A percentile compares a stretch with the other conserved stretches of the same genome.
phyloP scores from a whole-genome alignment of 35 echinoderm and acorn worm species.

The Chiridota heheva region DNA sequence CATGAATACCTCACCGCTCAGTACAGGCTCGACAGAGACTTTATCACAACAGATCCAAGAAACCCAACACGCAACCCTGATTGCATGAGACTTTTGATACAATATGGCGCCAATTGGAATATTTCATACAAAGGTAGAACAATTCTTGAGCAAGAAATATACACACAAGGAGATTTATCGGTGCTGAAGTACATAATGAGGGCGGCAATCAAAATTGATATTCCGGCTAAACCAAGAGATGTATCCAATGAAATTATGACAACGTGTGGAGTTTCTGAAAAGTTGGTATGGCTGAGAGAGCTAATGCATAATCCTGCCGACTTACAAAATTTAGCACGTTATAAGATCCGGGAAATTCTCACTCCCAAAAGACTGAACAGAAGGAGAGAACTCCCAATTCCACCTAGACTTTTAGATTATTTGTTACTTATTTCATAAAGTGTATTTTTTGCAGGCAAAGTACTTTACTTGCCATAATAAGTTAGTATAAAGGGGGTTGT shows the following conservation, averaged over 20 bases:
- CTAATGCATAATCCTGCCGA: constrained; percentile 34
- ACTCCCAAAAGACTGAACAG: constrained; percentile 42
- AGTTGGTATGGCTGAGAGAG: constrained; percentile 44
- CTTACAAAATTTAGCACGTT: constrained; percentile 64
- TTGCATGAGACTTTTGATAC: constrained; percentile 57
- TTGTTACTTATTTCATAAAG: constrained; percentile 63
- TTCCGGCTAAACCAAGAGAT: constrained; percentile 46
- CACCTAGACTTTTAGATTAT: constrained; percentile 58
- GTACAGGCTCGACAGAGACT: constrained; percentile 51
- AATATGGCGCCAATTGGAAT: constrained; percentile 67
- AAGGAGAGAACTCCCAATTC: constrained; percentile 55
- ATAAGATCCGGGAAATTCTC: constrained; percentile 37
- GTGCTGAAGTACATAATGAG: constrained; percentile 55
- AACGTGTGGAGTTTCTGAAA: constrained; percentile 12
- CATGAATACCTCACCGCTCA: constrained; percentile 55
- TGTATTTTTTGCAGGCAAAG: too few species aligned
- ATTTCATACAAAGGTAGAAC: constrained; percentile 59
- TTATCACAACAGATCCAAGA: constrained; percentile 62
- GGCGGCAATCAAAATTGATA: neutral
- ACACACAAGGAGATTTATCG: constrained; percentile 42
- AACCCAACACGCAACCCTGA: constrained; percentile 34
- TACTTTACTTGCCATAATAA: too few species aligned
- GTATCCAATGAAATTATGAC: neutral
- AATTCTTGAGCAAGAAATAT: constrained; percentile 76
- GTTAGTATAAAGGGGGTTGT: too few species aligned